phyloP scores from a whole-genome alignment of 1,140 invertebrate species.

The Lordiphosa stackelbergi region DNA sequence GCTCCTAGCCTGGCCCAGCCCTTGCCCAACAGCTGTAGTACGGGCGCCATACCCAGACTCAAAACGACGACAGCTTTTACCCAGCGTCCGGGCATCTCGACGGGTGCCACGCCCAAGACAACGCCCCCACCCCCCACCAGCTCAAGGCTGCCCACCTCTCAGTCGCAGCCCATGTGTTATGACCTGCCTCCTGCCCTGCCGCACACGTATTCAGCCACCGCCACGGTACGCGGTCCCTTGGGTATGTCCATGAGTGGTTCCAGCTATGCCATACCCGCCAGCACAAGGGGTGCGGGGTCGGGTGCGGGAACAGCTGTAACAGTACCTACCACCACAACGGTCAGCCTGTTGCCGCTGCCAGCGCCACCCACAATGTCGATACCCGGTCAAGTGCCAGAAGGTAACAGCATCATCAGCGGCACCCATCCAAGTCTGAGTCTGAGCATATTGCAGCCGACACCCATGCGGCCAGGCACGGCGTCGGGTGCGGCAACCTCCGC shows the following conservation, averaged over 20 bases:
- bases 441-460: conserved; percentile 55
- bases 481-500: conserved; percentile 23
- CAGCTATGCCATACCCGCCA: conserved; percentile 40
- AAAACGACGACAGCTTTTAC: conserved; percentile 19
- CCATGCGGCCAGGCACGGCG: conserved; percentile 25
- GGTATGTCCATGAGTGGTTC: conserved; percentile 66
- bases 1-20: conserved; percentile 1
- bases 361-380: conserved; percentile 50
- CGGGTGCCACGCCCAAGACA: conserved; percentile 61
- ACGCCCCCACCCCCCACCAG: conserved; percentile 33
- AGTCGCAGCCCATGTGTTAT: conserved; percentile 62
- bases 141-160: conserved; percentile 58
- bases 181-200: conserved; percentile 64
- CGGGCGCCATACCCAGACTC: conserved; percentile 60
- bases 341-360: conserved; percentile 58
- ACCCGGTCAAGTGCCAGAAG: conserved; percentile 61
- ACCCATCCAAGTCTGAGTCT: conserved; percentile 63
- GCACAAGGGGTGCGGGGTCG: conserved; percentile 14
- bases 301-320: conserved; percentile 18
- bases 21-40: conserved; percentile 58
- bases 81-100: conserved; percentile 39
- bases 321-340: conserved; percentile 55
- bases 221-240: conserved; percentile 60
- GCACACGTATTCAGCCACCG: conserved; percentile 59
- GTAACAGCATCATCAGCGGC: conserved; percentile 15